phyloP scores from a whole-genome alignment of 1,140 invertebrate species.

The Drosophila rhopaloa region DNA sequence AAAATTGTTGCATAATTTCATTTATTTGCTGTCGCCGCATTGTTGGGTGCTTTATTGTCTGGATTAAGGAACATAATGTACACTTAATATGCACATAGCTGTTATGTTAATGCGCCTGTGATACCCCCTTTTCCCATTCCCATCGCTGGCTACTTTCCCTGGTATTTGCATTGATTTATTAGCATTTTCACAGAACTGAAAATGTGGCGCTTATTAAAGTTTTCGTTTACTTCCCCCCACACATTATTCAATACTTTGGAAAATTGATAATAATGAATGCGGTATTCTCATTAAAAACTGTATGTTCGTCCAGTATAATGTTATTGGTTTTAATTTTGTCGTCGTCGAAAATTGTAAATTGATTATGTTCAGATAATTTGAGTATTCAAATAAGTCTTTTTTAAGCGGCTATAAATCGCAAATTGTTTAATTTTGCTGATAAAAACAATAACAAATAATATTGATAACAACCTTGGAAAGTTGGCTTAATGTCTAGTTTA shows the following conservation, averaged over 20 bases:
- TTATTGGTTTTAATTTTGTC: conserved; percentile 36
- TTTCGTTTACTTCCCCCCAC: conserved; percentile 5
- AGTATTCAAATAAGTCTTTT: conserved; percentile 55
- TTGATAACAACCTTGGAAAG: neutral
- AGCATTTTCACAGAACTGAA: conserved; percentile 47
- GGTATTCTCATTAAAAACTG: conserved; percentile 52
- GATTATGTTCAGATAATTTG: conserved; percentile 56
- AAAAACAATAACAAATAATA: conserved; percentile 1
- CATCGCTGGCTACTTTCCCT: conserved; percentile 36
- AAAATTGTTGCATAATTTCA: conserved; percentile 44
- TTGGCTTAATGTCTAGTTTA: neutral
- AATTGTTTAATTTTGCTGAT: conserved; percentile 35
- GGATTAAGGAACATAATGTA: conserved; percentile 71
- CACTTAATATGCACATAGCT: conserved; percentile 61
- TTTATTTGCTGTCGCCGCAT: conserved; percentile 43
- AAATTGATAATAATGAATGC: conserved; percentile 50
- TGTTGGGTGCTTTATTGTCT: conserved; percentile 56
- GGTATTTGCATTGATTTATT: conserved; percentile 68
- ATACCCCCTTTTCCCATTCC: neutral
- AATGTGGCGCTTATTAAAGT: conserved; percentile 38
- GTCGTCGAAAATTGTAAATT: conserved; percentile 49
- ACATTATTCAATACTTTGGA: conserved; percentile 11
- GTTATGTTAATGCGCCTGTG: conserved; percentile 48
- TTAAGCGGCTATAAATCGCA: conserved; percentile 62
- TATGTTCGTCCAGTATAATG: conserved; percentile 22